phyloP scores from a whole-genome alignment of 2,888 invertebrate species.

The Eilema depressum region DNA sequence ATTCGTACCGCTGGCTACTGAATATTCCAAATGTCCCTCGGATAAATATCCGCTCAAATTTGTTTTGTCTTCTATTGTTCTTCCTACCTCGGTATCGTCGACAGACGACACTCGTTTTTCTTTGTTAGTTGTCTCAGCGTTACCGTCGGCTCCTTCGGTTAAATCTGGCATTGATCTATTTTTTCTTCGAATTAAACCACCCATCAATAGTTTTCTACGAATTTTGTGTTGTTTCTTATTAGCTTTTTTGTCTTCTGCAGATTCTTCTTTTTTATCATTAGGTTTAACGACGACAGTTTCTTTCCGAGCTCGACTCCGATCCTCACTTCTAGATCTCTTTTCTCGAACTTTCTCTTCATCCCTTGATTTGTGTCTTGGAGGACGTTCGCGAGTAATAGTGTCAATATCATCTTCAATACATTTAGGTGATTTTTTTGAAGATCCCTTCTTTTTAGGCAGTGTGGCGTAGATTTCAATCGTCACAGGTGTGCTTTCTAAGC shows the following conservation, averaged over 20 bases:
- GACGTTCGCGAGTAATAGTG: slow-evolving; percentile 90
- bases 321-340: slow-evolving; percentile 94
- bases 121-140: slow-evolving; percentile 71
- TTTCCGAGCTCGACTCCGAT: slow-evolving; percentile 92
- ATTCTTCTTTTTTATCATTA: slow-evolving; percentile 87
- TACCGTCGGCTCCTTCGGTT: slow-evolving; percentile 91
- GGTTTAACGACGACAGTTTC: slow-evolving; percentile 90
- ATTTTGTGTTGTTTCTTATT: slow-evolving; percentile 97
- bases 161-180: slow-evolving; percentile 97
- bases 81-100: slow-evolving; percentile 92
- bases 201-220: slow-evolving; percentile 94
- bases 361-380: slow-evolving; percentile 90
- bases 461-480: slow-evolving; percentile 97
- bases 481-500: slow-evolving; percentile 91
- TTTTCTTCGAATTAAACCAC: slow-evolving; percentile 94
- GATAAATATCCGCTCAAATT: slow-evolving; percentile 93
- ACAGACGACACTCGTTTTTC: slow-evolving; percentile 86
- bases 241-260: slow-evolving; percentile 90
- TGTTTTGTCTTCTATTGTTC: slow-evolving; percentile 87
- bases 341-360: slow-evolving; percentile 91
- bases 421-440: slow-evolving; percentile 89
- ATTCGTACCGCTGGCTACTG: slow-evolving; percentile 89
- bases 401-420: slow-evolving; percentile 91
- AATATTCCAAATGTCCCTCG: slow-evolving; percentile 94
- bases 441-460: slow-evolving; percentile 94